Percentiles rank a stretch among this genome's conserved stretches.
Conservation (phyloP, 2,888 invertebrate genomes). For the Orgyia antiqua region DNA sequence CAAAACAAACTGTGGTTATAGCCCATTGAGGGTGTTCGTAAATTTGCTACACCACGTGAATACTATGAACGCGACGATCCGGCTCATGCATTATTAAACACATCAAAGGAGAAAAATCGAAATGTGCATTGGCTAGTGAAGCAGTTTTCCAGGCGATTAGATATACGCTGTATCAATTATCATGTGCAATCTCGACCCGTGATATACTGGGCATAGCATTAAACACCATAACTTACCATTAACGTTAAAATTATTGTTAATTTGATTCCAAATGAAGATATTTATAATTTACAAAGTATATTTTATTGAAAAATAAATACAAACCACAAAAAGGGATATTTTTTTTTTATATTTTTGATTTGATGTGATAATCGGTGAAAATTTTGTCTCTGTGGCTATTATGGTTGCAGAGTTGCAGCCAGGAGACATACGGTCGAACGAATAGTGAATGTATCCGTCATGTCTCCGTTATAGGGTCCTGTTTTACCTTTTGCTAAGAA, state of each 20-base stretch:
- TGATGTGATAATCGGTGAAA: too few relatives aligned
- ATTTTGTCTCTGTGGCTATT: too few relatives aligned
- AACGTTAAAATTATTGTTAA: background rate
- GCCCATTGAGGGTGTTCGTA: conserved; percentile 18
- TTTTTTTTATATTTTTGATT: too few relatives aligned
- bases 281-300: too few relatives aligned
- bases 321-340: too few relatives aligned
- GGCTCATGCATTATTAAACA: conserved; percentile 74
- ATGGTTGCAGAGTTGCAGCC: too few relatives aligned
- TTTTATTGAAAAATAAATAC: too few relatives aligned
- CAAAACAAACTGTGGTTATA: conserved; percentile 22
- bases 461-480: too few relatives aligned
- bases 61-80: conserved; percentile 42
- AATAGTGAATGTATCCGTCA: too few relatives aligned
- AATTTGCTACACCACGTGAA: conserved; percentile 30
- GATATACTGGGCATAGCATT: conserved; percentile 1
- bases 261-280: too few relatives aligned
- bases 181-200: conserved; percentile 35
- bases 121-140: conserved; percentile 71
- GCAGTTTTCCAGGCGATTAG: conserved; percentile 71
- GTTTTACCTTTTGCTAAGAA: too few relatives aligned
- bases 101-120: conserved; percentile 78
- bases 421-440: too few relatives aligned
- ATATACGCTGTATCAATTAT: conserved; percentile 65
- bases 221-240: background rate